Conservation (phyloP, 2,888 invertebrate genomes). For the Epistrophe eligans region DNA sequence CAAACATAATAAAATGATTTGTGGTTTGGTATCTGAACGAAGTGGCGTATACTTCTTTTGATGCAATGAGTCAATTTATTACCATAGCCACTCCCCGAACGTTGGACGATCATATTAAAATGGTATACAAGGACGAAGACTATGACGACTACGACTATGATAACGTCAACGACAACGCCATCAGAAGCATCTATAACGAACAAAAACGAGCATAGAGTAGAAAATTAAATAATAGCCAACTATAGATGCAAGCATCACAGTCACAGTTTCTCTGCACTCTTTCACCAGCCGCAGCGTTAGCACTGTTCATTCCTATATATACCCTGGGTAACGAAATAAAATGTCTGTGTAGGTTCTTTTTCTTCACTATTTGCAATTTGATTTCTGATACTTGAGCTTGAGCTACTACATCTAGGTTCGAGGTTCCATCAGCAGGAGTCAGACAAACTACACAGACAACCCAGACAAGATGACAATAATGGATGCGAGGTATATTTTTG, state of each 20-base stretch:
- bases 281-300: background rate
- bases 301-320: background rate
- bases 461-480: constrained; percentile 67
- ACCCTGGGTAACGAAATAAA: constrained; percentile 2
- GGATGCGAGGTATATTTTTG: constrained; percentile 68
- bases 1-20: constrained; percentile 38
- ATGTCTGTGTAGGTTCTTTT: constrained; percentile 17
- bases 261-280: constrained; percentile 5
- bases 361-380: constrained; percentile 68
- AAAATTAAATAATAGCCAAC: constrained; percentile 64
- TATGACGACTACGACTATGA: background rate
- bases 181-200: constrained; percentile 23
- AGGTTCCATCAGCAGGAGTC: constrained; percentile 14
- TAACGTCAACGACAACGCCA: constrained; percentile 21
- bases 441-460: constrained; percentile 31
- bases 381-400: constrained; percentile 60
- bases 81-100: constrained; percentile 39
- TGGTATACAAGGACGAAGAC: constrained; percentile 59
- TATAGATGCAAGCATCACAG: constrained; percentile 41
- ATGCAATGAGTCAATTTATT: constrained; percentile 68
- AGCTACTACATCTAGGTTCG: background rate
- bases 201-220: constrained; percentile 40
- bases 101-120: constrained; percentile 71
- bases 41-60: constrained; percentile 28
- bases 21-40: background rate